Evolutionary conservation across 2,113 vertebrate genomes (phyloP).

Genomic region (Equus przewalskii): DNA sequence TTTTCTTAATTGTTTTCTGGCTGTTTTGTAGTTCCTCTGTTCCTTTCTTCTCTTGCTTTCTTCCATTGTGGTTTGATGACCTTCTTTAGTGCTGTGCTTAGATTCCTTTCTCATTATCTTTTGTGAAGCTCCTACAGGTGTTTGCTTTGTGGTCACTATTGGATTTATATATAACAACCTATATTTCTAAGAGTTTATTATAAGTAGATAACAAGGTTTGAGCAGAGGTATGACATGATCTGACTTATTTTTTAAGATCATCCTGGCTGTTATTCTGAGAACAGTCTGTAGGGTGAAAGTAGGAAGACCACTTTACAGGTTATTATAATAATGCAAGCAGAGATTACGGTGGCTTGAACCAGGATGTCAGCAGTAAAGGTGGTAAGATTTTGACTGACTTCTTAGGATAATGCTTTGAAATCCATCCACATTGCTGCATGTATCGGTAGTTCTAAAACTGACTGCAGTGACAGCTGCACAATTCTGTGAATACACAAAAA

Average conservation of each 20-base stretch:
- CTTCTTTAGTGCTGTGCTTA: neutral
- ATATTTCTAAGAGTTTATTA: no score
- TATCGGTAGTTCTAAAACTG: neutral
- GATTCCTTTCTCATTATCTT: neutral
- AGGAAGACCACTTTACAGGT: neutral
- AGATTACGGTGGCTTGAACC: neutral
- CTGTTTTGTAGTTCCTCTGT: neutral
- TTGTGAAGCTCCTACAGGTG: neutral
- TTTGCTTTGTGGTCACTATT: neutral
- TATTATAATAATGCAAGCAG: constrained; percentile 26
- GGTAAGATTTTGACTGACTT: neutral
- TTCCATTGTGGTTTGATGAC: neutral
- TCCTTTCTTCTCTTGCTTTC: neutral
- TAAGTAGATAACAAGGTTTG: neutral
- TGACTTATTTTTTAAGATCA: neutral
- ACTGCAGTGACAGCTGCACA: neutral
- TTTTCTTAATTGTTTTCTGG: neutral
- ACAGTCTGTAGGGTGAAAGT: neutral
- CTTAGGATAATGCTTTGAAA: neutral
- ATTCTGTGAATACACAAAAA: neutral
- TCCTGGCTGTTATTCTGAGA: neutral
- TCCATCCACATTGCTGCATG: neutral
- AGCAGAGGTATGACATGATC: neutral
- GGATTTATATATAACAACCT: neutral
- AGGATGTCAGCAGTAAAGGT: neutral